phyloP scores from a whole-genome alignment of 2,888 invertebrate genomes.

The Drosophila anomalata region DNA sequence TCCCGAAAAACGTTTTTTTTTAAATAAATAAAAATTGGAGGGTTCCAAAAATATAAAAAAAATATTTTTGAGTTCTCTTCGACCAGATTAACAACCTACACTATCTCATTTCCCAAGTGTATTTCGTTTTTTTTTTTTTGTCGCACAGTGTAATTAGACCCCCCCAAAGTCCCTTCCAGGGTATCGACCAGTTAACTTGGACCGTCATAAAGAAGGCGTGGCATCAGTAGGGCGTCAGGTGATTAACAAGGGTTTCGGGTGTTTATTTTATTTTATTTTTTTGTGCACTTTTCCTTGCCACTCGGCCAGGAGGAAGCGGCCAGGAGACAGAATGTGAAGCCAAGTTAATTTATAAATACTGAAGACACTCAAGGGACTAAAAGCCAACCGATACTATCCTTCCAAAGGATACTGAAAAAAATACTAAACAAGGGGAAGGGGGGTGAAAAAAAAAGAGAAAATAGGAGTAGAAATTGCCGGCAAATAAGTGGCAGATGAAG shows the following conservation, averaged over 20 bases:
- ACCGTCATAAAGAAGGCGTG: constrained; percentile 12
- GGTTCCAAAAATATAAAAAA: too few relatives aligned
- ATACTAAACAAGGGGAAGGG: neutral
- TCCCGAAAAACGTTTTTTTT: too few relatives aligned
- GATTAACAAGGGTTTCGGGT: constrained; percentile 27
- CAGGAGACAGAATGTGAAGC: constrained; percentile 12
- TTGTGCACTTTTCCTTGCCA: neutral
- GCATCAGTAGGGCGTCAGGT: constrained; percentile 9
- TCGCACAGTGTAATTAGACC: too few relatives aligned
- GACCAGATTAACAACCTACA: too few relatives aligned
- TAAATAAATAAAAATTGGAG: too few relatives aligned
- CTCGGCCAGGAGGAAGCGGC: neutral
- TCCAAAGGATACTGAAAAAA: constrained; percentile 3
- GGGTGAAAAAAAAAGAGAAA: neutral
- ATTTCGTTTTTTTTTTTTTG: too few relatives aligned
- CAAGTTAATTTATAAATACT: constrained; percentile 43
- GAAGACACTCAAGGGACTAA: constrained; percentile 32
- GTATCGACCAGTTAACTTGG: neutral
- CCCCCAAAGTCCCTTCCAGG: neutral
- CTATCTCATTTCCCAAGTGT: too few relatives aligned
- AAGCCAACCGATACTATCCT: constrained; percentile 11
- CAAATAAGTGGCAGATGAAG: constrained; percentile 24
- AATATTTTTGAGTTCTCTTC: too few relatives aligned
- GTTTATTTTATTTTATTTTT: neutral
- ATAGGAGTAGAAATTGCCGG: neutral